A percentile compares a stretch with the other conserved stretches of the same genome.
phyloP scores from a whole-genome alignment of 2,888 invertebrate species.

The Idaea aversata region DNA sequence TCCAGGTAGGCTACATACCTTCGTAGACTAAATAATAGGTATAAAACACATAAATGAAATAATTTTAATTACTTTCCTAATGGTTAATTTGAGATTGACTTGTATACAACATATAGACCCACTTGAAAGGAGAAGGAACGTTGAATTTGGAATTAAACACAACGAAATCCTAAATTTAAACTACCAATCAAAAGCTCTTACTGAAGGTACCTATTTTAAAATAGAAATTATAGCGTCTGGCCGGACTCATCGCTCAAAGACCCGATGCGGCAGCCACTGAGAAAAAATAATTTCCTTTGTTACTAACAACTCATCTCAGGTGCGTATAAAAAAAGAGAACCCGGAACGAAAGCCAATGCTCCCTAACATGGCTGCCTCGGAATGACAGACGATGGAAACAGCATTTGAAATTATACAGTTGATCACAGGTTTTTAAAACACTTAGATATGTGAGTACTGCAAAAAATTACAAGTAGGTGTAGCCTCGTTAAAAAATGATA shows the following conservation, averaged over 20 bases:
- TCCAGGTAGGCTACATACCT: too few species aligned
- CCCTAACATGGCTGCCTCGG: not conserved
- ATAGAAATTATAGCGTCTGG: conserved; percentile 1
- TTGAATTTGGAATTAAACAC: not conserved
- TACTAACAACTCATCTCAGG: conserved; percentile 69
- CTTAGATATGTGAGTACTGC: not conserved
- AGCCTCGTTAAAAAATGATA: not conserved
- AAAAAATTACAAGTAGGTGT: not conserved
- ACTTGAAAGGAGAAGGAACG: not conserved
- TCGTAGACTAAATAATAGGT: too few species aligned
- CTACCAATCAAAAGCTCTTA: not conserved
- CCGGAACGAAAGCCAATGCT: conserved; percentile 53
- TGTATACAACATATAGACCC: not conserved
- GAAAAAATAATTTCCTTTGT: conserved; percentile 74
- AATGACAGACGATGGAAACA: not conserved
- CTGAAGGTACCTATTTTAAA: not conserved
- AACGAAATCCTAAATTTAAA: not conserved
- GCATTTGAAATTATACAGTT: not conserved
- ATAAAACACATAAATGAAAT: not conserved
- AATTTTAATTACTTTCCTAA: not conserved
- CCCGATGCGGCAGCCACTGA: conserved; percentile 59
- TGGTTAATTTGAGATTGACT: not conserved
- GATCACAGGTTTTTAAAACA: not conserved
- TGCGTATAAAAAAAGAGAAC: conserved; percentile 66
- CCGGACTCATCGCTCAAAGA: conserved; percentile 45